Evolutionary conservation across 2,797 vertebrate genomes (phyloP).

Genomic region (Tinamus major): DNA sequence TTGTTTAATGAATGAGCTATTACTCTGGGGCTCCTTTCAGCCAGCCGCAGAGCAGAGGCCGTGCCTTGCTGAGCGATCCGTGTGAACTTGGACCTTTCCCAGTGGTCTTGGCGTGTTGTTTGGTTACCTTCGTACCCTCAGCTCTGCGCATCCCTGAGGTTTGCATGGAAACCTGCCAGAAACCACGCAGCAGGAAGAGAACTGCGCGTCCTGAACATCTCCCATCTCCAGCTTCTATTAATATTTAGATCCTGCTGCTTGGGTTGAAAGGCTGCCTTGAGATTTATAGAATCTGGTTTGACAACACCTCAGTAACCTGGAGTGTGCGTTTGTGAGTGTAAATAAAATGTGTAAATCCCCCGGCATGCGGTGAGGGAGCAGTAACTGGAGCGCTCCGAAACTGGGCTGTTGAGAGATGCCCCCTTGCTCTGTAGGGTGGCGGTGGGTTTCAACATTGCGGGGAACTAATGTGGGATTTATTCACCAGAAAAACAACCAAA

Average conservation of each 20-base stretch:
- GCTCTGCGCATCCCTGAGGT: background rate
- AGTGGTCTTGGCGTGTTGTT: background rate
- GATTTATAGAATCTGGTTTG: background rate
- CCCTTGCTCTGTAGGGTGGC: background rate
- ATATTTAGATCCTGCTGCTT: background rate
- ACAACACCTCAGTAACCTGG: background rate
- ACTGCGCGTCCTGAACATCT: background rate
- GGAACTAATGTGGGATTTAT: background rate
- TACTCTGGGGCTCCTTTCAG: background rate
- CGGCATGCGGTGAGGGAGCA: background rate
- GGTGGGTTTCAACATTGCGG: background rate
- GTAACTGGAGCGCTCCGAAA: background rate
- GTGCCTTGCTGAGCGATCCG: background rate
- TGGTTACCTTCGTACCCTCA: background rate
- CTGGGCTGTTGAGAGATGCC: rapidly evolving
- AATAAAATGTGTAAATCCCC: background rate
- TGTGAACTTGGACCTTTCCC: background rate
- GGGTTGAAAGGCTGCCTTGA: background rate
- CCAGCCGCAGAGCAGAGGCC: background rate
- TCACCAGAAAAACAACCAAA: background rate
- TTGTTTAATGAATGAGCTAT: conserved; percentile 3
- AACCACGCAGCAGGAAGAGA: background rate
- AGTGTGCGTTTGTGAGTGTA: background rate
- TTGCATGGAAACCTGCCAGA: conserved; percentile 17
- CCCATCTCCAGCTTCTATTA: background rate